Percentiles rank a stretch among this genome's conserved stretches.
These are phyloP conservation scores for Drosophila lacteicornis DNA, from an alignment of 1,140 invertebrate species.

Conservation along the genomic window DNA sequence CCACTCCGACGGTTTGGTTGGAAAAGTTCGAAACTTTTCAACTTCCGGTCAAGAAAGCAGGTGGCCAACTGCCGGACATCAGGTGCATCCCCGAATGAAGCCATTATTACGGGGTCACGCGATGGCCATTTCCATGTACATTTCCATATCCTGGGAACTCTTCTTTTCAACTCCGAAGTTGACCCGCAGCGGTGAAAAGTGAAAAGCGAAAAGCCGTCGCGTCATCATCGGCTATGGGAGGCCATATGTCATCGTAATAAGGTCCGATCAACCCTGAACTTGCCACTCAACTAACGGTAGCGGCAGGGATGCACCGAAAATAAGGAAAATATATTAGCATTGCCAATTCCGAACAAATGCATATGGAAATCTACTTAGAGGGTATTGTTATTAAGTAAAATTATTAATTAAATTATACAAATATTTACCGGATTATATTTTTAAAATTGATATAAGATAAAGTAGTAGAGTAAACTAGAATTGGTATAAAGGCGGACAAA, in stretches of 20 bases:
- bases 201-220: conserved; percentile 77
- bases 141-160: conserved; percentile 59
- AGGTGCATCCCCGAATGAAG: conserved; percentile 80
- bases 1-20: conserved; percentile 6
- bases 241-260: conserved; percentile 83
- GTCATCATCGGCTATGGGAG: conserved; percentile 60
- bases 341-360: neutral
- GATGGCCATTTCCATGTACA: conserved; percentile 39
- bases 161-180: conserved; percentile 27
- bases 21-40: conserved; percentile 82
- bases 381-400: too few species aligned
- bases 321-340: neutral
- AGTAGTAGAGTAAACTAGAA: too few species aligned
- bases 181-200: conserved; percentile 62
- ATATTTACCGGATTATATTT: too few species aligned
- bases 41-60: conserved; percentile 82
- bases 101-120: conserved; percentile 69
- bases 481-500: too few species aligned
- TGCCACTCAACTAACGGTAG: conserved; percentile 33
- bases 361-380: neutral
- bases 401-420: too few species aligned
- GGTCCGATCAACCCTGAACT: conserved; percentile 49
- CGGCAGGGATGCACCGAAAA: neutral
- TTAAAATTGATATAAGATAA: too few species aligned
- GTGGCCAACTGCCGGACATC: conserved; percentile 62